A percentile compares a stretch with the other conserved stretches of the same genome.
Evolutionary conservation across 2,888 invertebrate genomes (phyloP).

Genomic region (Eristalinus sepulchralis): DNA sequence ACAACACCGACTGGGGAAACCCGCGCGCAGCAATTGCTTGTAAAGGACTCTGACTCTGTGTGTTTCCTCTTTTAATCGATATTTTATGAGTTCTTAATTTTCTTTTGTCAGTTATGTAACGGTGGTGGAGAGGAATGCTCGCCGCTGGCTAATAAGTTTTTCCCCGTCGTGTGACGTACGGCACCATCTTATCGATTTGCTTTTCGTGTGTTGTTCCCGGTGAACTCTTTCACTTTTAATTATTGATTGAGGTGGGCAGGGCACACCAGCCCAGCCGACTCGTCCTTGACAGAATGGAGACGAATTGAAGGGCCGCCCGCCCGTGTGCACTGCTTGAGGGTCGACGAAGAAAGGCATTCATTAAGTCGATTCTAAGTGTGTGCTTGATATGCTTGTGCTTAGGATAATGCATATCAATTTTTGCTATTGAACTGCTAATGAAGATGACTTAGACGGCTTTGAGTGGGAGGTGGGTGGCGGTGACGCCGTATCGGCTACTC

Average conservation of each 20-base stretch:
- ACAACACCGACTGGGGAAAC: background rate
- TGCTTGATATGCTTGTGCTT: constrained; percentile 13
- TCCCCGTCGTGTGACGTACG: background rate
- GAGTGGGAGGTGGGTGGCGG: background rate
- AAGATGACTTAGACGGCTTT: constrained; percentile 9
- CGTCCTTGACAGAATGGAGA: constrained; percentile 19
- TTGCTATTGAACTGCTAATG: constrained; percentile 44
- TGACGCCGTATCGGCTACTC: background rate
- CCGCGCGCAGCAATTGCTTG: constrained; percentile 12
- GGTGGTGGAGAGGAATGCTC: background rate
- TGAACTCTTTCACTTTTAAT: constrained; percentile 27
- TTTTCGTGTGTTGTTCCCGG: background rate
- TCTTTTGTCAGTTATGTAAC: constrained; percentile 14
- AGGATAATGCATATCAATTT: constrained; percentile 31
- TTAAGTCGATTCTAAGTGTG: constrained; percentile 12
- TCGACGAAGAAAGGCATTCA: background rate
- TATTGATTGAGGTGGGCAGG: constrained; percentile 16
- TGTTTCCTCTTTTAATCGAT: constrained; percentile 31
- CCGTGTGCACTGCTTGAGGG: background rate
- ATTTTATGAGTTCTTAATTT: constrained; percentile 2
- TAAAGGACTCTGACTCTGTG: constrained; percentile 6
- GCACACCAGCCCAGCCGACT: background rate
- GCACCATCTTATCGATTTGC: background rate
- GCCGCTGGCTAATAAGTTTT: constrained; percentile 30
- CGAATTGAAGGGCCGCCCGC: background rate